These are phyloP conservation scores for Oxyura jamaicensis DNA, from an alignment of 2,113 vertebrate species.

Conservation along the genomic window DNA sequence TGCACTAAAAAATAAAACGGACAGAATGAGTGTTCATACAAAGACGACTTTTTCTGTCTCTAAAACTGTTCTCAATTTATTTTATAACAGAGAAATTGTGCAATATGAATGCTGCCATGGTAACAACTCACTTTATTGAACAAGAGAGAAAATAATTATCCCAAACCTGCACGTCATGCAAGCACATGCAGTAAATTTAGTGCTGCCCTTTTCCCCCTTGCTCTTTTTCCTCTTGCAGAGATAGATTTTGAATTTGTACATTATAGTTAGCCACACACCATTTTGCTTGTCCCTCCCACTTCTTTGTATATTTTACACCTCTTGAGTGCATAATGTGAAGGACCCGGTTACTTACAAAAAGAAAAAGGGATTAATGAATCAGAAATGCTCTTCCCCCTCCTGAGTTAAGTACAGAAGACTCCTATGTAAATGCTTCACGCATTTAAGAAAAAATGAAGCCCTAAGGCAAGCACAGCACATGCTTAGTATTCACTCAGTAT, in stretches of 20 bases:
- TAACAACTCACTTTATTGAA: conserved; percentile 66
- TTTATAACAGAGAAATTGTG: conserved; percentile 51
- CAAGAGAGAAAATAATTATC: conserved; percentile 65
- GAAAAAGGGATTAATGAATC: conserved; percentile 68
- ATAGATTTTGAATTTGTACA: conserved; percentile 48
- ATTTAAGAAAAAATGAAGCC: conserved; percentile 61
- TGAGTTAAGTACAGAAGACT: conserved; percentile 68
- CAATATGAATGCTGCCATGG: conserved; percentile 67
- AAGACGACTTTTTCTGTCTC: neutral
- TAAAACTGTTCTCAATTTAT: conserved; percentile 54
- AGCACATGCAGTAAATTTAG: conserved; percentile 49
- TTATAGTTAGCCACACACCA: conserved; percentile 21
- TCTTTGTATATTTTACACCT: conserved; percentile 60
- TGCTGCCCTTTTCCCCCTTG: neutral
- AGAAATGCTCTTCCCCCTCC: conserved; percentile 70
- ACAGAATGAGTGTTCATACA: neutral
- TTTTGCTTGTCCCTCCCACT: conserved; percentile 46
- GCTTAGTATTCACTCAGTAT: conserved; percentile 67
- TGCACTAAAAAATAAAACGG: neutral
- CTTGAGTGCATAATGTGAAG: conserved; percentile 51
- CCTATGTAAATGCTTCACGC: conserved; percentile 62
- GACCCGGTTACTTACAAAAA: conserved; percentile 46
- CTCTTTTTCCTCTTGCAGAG: conserved; percentile 35
- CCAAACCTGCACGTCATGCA: conserved; percentile 58
- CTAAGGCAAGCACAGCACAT: conserved; percentile 62